phyloP scores from a whole-genome alignment of 2,888 invertebrate species.

The Drosophila imparisetae region DNA sequence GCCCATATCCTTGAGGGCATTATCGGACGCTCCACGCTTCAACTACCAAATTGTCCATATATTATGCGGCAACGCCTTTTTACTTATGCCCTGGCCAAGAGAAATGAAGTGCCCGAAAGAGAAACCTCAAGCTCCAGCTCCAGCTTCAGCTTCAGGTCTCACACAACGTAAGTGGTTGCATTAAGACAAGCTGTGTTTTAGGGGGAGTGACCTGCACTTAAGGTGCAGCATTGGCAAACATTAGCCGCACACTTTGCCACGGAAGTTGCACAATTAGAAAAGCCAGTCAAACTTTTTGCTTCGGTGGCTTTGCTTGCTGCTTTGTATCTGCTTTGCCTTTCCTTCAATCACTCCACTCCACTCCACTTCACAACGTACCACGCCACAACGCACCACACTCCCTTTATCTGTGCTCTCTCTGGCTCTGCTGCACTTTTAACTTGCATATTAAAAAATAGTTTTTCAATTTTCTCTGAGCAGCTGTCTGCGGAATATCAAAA shows the following conservation, averaged over 20 bases:
- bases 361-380: neutral
- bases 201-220: conserved; percentile 61
- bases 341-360: neutral
- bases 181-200: conserved; percentile 71
- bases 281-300: conserved; percentile 72
- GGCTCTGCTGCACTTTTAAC: conserved; percentile 20
- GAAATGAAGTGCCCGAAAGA: conserved; percentile 70
- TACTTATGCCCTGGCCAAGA: conserved; percentile 69
- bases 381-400: neutral
- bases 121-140: conserved; percentile 12
- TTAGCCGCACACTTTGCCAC: conserved; percentile 77
- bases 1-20: conserved; percentile 74
- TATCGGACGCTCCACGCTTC: conserved; percentile 72
- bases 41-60: conserved; percentile 82
- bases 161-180: conserved; percentile 51
- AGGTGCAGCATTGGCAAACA: conserved; percentile 71
- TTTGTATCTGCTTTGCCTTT: conserved; percentile 6
- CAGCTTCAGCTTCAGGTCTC: neutral
- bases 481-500: conserved; percentile 73
- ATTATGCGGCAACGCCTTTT: conserved; percentile 82
- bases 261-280: conserved; percentile 80
- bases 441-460: conserved; percentile 76
- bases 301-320: conserved; percentile 28
- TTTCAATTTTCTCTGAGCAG: conserved; percentile 53
- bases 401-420: neutral